A percentile compares a stretch with the other conserved stretches of the same genome.
Evolutionary conservation across 2,113 vertebrate species (phyloP).

Genomic region (Rana temporaria): DNA sequence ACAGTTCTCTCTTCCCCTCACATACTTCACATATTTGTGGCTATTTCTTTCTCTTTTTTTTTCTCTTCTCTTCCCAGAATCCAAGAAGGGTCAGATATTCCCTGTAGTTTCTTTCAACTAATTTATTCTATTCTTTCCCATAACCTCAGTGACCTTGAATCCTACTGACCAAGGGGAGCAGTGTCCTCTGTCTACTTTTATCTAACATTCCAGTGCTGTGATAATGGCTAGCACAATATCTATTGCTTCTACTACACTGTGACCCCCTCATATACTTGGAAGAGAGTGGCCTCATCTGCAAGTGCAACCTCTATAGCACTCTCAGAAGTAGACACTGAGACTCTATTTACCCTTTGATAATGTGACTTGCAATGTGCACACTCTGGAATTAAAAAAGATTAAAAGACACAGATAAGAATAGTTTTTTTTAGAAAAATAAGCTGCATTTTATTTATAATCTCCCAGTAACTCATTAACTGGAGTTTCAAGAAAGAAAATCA

Average conservation of each 20-base stretch:
- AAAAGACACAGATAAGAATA: no score
- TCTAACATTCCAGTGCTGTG: conserved; percentile 4
- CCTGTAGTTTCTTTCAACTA: conserved; percentile 31
- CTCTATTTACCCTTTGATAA: background rate
- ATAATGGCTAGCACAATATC: conserved; percentile 25
- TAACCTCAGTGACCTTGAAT: conserved; percentile 50
- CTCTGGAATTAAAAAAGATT: background rate
- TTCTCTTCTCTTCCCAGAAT: conserved; percentile 51
- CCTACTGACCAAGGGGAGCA: conserved; percentile 31
- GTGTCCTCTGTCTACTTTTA: conserved; percentile 28
- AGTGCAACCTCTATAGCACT: background rate
- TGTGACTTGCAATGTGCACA: background rate
- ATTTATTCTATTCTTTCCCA: conserved; percentile 54
- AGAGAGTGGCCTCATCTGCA: conserved; percentile 8
- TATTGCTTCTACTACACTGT: background rate
- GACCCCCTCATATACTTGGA: conserved; percentile 21
- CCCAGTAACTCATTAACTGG: no score
- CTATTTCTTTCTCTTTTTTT: conserved; percentile 49
- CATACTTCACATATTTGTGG: conserved; percentile 55
- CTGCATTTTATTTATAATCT: no score
- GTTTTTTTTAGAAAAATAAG: no score
- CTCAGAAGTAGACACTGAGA: background rate
- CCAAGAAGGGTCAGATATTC: conserved; percentile 47
- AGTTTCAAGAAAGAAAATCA: no score
- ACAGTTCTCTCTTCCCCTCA: conserved; percentile 55